Evolutionary conservation across 2,888 invertebrate species (phyloP).

Genomic region (Ophonus ardosiacus): DNA sequence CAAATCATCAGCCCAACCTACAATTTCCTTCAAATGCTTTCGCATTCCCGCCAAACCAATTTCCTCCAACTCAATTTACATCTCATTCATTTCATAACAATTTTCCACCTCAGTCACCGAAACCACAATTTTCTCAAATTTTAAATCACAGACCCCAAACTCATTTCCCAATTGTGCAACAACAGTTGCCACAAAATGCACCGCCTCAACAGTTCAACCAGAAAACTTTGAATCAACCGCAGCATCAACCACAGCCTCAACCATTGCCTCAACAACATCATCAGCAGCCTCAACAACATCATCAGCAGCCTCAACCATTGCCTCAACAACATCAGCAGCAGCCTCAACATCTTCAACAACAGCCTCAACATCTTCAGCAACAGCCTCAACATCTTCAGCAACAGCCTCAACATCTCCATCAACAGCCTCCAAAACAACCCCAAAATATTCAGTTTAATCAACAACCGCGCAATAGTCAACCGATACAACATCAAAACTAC

Average conservation of each 20-base stretch:
- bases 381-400: slow-evolving; percentile 70
- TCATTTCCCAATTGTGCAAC: slow-evolving; percentile 73
- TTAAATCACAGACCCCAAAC: slow-evolving; percentile 76
- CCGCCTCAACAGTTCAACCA: slow-evolving; percentile 64
- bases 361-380: slow-evolving; percentile 68
- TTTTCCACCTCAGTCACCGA: slow-evolving; percentile 68
- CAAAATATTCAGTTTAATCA: slow-evolving; percentile 68
- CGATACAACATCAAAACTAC: slow-evolving; percentile 71
- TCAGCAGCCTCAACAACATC: slow-evolving; percentile 71
- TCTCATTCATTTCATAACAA: slow-evolving; percentile 71
- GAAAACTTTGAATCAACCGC: slow-evolving; percentile 68
- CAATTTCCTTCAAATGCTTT: slow-evolving; percentile 68
- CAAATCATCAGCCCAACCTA: slow-evolving; percentile 67
- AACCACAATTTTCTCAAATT: slow-evolving; percentile 67
- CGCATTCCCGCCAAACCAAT: slow-evolving; percentile 72
- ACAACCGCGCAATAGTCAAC: slow-evolving; percentile 70
- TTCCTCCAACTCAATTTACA: slow-evolving; percentile 70
- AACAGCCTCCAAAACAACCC: slow-evolving; percentile 70
- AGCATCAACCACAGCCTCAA: slow-evolving; percentile 76
- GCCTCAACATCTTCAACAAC: slow-evolving; percentile 70
- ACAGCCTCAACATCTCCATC: slow-evolving; percentile 72
- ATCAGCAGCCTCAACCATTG: slow-evolving; percentile 70
- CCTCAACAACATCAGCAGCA: slow-evolving; percentile 70
- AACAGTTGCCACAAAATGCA: slow-evolving; percentile 68
- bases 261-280: slow-evolving; percentile 72